These are phyloP conservation scores for Pachycephus smyrnensis DNA, from an alignment of 2,888 invertebrate species.

Conservation along the genomic window DNA sequence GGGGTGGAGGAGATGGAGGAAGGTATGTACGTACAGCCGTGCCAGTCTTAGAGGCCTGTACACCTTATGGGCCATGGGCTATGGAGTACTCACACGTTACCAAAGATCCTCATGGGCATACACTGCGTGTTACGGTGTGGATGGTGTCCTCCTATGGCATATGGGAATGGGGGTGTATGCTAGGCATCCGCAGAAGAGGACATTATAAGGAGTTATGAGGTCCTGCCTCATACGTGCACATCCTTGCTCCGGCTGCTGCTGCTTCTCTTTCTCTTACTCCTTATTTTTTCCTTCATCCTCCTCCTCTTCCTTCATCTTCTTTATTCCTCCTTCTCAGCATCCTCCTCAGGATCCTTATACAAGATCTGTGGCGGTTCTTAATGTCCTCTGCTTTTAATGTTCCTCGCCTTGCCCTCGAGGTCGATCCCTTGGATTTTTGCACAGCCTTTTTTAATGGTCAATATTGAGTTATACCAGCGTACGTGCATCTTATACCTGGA, in stretches of 20 bases:
- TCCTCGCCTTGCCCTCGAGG: slow-evolving; percentile 61
- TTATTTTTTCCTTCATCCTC: slow-evolving; percentile 14
- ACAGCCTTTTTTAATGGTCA: slow-evolving; percentile 52
- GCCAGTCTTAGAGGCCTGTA: not conserved
- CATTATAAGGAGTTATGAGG: slow-evolving; percentile 67
- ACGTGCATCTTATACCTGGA: slow-evolving; percentile 42
- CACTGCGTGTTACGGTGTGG: slow-evolving; percentile 47
- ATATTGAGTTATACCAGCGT: slow-evolving; percentile 63
- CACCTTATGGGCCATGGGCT: not conserved
- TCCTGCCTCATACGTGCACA: slow-evolving; percentile 64
- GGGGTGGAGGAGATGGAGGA: slow-evolving; percentile 12
- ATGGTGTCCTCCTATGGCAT: slow-evolving; percentile 47
- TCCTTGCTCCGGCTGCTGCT: slow-evolving; percentile 45
- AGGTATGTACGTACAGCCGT: slow-evolving; percentile 13
- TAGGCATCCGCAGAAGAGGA: slow-evolving; percentile 65
- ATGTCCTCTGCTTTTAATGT: slow-evolving; percentile 65
- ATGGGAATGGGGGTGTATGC: slow-evolving; percentile 61
- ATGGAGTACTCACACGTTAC: not conserved
- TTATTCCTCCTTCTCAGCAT: slow-evolving; percentile 35
- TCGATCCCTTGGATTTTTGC: slow-evolving; percentile 63
- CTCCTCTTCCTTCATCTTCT: slow-evolving; percentile 27
- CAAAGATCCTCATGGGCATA: slow-evolving; percentile 2
- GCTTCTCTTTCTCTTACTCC: slow-evolving; percentile 16
- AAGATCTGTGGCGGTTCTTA: slow-evolving; percentile 65
- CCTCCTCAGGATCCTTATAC: slow-evolving; percentile 57